These are phyloP conservation scores for Diarsia brunnea DNA, from an alignment of 2,888 invertebrate species.

Conservation along the genomic window DNA sequence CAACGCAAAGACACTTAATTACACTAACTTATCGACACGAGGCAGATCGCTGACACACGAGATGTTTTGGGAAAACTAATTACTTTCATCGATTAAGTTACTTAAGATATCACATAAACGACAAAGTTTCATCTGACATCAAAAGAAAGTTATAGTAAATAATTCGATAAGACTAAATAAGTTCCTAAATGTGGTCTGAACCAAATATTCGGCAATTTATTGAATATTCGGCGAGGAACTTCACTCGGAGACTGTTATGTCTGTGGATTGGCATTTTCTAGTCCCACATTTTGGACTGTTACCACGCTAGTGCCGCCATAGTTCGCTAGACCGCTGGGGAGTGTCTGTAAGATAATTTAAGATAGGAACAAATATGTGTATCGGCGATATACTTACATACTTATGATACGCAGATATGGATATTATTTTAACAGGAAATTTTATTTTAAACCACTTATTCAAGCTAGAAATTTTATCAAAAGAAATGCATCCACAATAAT, in stretches of 20 bases:
- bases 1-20: background rate
- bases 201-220: background rate
- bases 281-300: background rate
- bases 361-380: too few species aligned
- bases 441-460: background rate
- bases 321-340: background rate
- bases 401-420: background rate
- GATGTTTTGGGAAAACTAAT: background rate
- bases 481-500: background rate
- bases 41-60: background rate
- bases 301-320: background rate
- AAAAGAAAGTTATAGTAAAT: background rate
- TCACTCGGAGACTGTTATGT: background rate
- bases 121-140: background rate
- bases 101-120: background rate
- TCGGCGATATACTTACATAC: background rate
- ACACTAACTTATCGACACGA: background rate
- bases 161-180: background rate
- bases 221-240: constrained; percentile 3
- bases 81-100: background rate
- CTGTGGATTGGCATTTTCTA: constrained; percentile 10
- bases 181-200: background rate
- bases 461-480: background rate
- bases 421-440: background rate
- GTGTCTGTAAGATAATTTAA: background rate